Percentiles rank a stretch among this genome's conserved stretches.
Evolutionary conservation across 2,797 vertebrate genomes (phyloP).

Genomic region (Sternarchorhynchus goeldii): DNA sequence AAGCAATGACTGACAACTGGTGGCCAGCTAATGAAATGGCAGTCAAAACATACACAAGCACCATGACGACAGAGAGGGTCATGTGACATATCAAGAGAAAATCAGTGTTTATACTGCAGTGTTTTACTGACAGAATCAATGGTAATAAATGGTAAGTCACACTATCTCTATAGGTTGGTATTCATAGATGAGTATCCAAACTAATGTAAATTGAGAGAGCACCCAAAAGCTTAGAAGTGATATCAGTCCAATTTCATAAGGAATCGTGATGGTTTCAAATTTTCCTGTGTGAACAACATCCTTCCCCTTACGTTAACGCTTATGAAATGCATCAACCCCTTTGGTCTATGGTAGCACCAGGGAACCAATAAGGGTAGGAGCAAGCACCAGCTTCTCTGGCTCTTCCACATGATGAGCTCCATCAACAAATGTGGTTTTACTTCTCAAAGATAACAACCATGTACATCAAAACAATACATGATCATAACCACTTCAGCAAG

Average conservation of each 20-base stretch:
- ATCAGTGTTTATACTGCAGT: background rate
- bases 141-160: conserved; percentile 14
- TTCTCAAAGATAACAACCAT: conserved; percentile 12
- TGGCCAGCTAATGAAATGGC: conserved; percentile 30
- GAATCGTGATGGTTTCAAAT: conserved; percentile 31
- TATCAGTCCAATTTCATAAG: conserved; percentile 10
- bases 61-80: conserved; percentile 6
- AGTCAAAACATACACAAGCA: conserved; percentile 35
- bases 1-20: background rate
- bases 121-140: conserved; percentile 5
- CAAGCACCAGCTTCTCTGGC: conserved; percentile 52
- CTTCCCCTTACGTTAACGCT: conserved; percentile 14
- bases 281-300: conserved; percentile 38
- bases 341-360: conserved; percentile 43
- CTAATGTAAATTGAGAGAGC: background rate
- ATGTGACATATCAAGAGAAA: conserved; percentile 27
- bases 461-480: background rate
- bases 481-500: conserved; percentile 1
- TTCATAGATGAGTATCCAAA: background rate
- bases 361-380: conserved; percentile 22
- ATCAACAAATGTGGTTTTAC: conserved; percentile 10
- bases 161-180: background rate
- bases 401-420: conserved; percentile 41
- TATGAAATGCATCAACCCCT: conserved; percentile 18
- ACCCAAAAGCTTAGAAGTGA: background rate